These are phyloP conservation scores for Ranitomeya variabilis DNA, from an alignment of 2,113 vertebrate genomes.

Conservation along the genomic window DNA sequence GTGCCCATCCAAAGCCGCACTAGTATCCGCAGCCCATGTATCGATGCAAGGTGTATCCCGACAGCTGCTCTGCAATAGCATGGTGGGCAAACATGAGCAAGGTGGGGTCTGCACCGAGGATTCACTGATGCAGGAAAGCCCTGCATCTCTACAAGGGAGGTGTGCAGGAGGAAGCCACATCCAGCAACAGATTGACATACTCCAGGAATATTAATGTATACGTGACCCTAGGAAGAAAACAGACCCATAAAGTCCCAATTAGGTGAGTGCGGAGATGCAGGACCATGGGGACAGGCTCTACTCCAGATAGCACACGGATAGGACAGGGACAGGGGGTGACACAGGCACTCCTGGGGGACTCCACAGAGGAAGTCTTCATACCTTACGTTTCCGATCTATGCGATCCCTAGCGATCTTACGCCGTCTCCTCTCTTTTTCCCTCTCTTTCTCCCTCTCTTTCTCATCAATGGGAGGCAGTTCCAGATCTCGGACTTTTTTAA, in stretches of 20 bases:
- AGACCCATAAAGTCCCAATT: not conserved
- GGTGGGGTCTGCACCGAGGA: conserved; percentile 52
- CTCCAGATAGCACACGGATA: not conserved
- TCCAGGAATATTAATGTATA: not conserved
- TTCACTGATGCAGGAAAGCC: conserved; percentile 37
- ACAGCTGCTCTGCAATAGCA: conserved; percentile 44
- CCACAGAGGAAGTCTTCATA: conserved; percentile 67
- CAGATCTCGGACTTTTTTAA: conserved; percentile 95
- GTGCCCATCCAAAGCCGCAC: not conserved
- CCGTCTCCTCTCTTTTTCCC: conserved; percentile 86
- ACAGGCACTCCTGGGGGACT: not conserved
- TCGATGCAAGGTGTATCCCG: not conserved
- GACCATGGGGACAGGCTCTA: not conserved
- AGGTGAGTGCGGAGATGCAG: not conserved
- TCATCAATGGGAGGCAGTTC: conserved; percentile 77
- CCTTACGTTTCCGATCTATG: conserved; percentile 94
- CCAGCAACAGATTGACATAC: conserved; percentile 2
- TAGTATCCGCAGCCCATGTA: conserved; percentile 7
- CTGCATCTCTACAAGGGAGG: conserved; percentile 34
- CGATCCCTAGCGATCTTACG: conserved; percentile 84
- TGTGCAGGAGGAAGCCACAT: not conserved
- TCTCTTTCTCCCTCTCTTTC: conserved; percentile 85
- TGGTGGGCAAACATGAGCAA: conserved; percentile 46
- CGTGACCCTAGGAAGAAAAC: not conserved
- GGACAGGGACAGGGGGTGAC: not conserved